These are phyloP conservation scores for Ictalurus furcatus DNA, from an alignment of 2,113 vertebrate species.

Conservation along the genomic window DNA sequence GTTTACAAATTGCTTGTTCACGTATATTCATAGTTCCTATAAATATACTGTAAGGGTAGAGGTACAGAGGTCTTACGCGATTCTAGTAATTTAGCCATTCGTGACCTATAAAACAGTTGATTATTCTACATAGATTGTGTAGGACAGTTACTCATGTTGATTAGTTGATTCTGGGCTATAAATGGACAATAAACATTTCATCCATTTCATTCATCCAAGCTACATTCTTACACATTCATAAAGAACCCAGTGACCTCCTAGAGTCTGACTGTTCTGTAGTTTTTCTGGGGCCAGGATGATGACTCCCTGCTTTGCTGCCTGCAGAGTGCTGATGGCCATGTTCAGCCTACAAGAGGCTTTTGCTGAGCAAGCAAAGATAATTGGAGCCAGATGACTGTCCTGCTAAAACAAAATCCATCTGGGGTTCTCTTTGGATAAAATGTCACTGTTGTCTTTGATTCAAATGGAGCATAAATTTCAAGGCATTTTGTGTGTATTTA, in stretches of 20 bases:
- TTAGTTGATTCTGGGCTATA: neutral
- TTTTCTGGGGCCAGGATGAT: neutral
- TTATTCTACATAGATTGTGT: neutral
- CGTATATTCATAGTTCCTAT: neutral
- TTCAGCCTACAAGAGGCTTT: constrained; percentile 9
- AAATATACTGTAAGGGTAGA: neutral
- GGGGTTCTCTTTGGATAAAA: neutral
- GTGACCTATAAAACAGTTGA: neutral
- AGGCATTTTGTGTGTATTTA: neutral
- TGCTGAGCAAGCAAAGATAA: constrained; percentile 51
- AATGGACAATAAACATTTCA: neutral
- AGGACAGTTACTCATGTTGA: neutral
- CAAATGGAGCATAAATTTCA: neutral
- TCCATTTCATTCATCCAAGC: neutral
- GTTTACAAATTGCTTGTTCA: neutral
- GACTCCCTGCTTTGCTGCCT: constrained; percentile 25
- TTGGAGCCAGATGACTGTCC: constrained; percentile 31
- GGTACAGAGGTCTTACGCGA: neutral
- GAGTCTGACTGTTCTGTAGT: neutral
- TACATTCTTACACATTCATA: neutral
- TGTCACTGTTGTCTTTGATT: constrained; percentile 4
- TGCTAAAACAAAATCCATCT: constrained; percentile 13
- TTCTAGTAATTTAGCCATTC: neutral
- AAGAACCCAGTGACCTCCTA: neutral
- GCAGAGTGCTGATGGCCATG: constrained; percentile 13